Percentiles rank a stretch among this genome's conserved stretches.
Conservation (phyloP, 2,888 invertebrate species). For the Diloba caeruleocephala region DNA sequence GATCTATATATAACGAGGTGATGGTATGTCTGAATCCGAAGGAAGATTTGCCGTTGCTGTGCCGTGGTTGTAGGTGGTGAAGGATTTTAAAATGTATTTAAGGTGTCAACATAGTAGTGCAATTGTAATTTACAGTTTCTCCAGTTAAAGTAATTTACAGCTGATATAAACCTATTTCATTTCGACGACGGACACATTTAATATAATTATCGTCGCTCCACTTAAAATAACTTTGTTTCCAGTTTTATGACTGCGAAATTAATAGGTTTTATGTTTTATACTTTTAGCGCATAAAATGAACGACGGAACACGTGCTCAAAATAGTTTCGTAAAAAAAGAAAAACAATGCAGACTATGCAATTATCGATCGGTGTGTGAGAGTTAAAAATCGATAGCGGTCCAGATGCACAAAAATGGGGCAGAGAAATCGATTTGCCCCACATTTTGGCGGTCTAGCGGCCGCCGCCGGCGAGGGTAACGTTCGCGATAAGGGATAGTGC, state of each 20-base stretch:
- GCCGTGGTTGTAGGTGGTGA: constrained; percentile 9
- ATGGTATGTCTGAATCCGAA: too few relatives aligned
- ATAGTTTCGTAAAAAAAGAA: constrained; percentile 6
- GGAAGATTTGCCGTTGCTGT: constrained; percentile 15
- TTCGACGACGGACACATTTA: constrained; percentile 73
- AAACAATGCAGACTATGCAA: constrained; percentile 21
- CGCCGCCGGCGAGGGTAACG: constrained; percentile 86
- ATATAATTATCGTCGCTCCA: constrained; percentile 75
- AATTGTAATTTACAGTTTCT: constrained; percentile 45
- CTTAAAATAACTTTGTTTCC: constrained; percentile 77
- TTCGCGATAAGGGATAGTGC: constrained; percentile 89
- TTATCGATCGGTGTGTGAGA: constrained; percentile 62
- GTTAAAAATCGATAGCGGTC: constrained; percentile 85
- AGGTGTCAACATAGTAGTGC: constrained; percentile 45
- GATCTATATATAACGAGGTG: too few relatives aligned
- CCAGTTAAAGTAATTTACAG: constrained; percentile 78
- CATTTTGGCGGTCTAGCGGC: constrained; percentile 87
- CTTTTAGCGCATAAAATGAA: constrained; percentile 27
- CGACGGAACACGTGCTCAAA: constrained; percentile 9
- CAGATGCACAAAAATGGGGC: constrained; percentile 89
- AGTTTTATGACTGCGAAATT: constrained; percentile 63
- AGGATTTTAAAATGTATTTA: constrained; percentile 47
- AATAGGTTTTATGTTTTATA: constrained; percentile 44
- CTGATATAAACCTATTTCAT: constrained; percentile 79
- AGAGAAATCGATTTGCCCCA: constrained; percentile 88